phyloP scores from a whole-genome alignment of 1,140 invertebrate genomes.

The Dreissena polymorpha region DNA sequence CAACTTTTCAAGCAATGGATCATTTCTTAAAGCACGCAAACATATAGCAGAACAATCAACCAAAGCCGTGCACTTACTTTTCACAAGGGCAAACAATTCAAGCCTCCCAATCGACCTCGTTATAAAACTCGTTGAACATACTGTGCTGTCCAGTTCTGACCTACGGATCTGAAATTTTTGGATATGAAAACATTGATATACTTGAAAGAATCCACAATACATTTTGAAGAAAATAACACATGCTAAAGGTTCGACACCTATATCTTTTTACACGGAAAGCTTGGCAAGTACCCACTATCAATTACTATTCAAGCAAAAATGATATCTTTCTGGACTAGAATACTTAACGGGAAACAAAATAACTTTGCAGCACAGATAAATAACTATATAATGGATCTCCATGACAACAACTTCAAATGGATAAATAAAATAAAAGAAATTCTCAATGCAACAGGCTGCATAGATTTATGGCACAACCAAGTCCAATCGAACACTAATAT shows the following conservation, averaged over 20 bases:
- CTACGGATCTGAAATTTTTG: conserved; percentile 22
- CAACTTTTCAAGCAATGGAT: conserved; percentile 13
- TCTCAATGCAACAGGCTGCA: not conserved
- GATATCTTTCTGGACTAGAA: conserved; percentile 4
- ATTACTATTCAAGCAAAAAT: not conserved
- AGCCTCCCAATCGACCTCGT: not conserved
- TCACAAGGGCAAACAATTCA: conserved; percentile 4
- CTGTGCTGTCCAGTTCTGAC: conserved; percentile 14
- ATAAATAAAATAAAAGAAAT: conserved; percentile 28
- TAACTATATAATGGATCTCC: not conserved
- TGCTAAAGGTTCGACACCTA: not conserved
- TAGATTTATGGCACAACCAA: conserved; percentile 17
- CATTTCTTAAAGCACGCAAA: conserved; percentile 15
- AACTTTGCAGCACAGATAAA: not conserved
- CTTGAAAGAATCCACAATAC: conserved; percentile 18
- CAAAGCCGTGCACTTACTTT: not conserved
- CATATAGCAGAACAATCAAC: not conserved
- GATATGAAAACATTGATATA: conserved; percentile 26
- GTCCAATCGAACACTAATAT: not conserved
- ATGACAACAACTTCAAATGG: conserved; percentile 5
- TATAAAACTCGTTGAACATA: conserved; percentile 12
- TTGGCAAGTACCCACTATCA: not conserved
- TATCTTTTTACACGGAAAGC: not conserved
- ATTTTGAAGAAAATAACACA: conserved; percentile 2
- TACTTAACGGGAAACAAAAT: not conserved